Evolutionary conservation across 2,113 vertebrate genomes (phyloP).

Genomic region (Hippocampus comes): DNA sequence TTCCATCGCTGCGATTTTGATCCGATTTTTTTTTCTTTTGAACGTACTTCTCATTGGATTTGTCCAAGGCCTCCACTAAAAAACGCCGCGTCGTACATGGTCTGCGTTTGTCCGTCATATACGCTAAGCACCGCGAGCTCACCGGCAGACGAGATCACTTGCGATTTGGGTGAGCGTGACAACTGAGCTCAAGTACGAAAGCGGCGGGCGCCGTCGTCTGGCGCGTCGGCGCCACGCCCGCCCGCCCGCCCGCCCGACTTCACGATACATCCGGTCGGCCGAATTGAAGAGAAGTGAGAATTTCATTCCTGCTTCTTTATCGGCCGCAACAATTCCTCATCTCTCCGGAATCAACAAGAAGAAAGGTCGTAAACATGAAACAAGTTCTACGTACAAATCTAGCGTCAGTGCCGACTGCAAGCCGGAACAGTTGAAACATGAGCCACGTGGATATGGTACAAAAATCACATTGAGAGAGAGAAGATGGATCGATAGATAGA

Average conservation of each 20-base stretch:
- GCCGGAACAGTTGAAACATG: constrained; percentile 58
- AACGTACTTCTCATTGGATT: constrained; percentile 52
- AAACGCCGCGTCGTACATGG: background rate
- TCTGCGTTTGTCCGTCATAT: constrained; percentile 28
- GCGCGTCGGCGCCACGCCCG: too few species aligned
- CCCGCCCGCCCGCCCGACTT: too few species aligned
- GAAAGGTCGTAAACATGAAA: constrained; percentile 64
- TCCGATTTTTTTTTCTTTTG: constrained; percentile 9
- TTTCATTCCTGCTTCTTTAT: constrained; percentile 38
- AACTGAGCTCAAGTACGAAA: constrained; percentile 40
- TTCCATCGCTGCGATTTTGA: constrained; percentile 30
- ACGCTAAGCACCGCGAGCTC: constrained; percentile 25
- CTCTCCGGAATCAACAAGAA: constrained; percentile 52
- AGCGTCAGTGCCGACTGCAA: constrained; percentile 67
- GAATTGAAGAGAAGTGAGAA: constrained; percentile 41
- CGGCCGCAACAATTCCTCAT: constrained; percentile 34
- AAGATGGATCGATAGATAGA: constrained; percentile 37
- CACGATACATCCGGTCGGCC: constrained; percentile 39
- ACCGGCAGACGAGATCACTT: constrained; percentile 42
- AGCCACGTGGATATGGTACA: constrained; percentile 61
- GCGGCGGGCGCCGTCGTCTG: constrained; percentile 35
- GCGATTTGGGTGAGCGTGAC: constrained; percentile 37
- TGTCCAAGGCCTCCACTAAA: constrained; percentile 44
- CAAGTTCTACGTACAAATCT: constrained; percentile 53
- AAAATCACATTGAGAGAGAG: constrained; percentile 25